A percentile compares a stretch with the other conserved stretches of the same genome.
phyloP scores from a whole-genome alignment of 2,113 vertebrate genomes.

The Alligator sinensis region DNA sequence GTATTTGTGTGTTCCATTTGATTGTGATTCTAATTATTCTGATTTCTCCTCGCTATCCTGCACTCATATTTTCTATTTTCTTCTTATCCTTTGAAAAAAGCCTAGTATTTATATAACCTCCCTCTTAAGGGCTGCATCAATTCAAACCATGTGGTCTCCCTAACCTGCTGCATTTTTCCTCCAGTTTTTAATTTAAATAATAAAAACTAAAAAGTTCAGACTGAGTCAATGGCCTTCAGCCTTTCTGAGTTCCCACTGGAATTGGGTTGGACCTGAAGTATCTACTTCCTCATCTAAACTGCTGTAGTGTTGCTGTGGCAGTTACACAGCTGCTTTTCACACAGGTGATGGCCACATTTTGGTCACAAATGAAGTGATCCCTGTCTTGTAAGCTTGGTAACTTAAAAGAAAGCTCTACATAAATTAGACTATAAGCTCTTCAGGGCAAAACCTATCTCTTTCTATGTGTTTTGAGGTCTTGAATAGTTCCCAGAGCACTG shows the following conservation, averaged over 20 bases:
- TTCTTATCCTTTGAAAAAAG: too few relatives aligned
- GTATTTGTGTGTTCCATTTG: too few relatives aligned
- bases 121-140: too few relatives aligned
- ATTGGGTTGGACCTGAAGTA: background rate
- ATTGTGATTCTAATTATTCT: too few relatives aligned
- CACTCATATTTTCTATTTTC: too few relatives aligned
- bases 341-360: constrained; percentile 1
- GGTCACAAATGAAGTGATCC: background rate
- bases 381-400: background rate
- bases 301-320: background rate
- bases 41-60: too few relatives aligned
- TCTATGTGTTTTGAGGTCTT: background rate
- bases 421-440: background rate
- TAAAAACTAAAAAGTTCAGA: too few relatives aligned
- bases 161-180: too few relatives aligned
- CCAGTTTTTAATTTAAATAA: too few relatives aligned
- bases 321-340: background rate
- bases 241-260: background rate
- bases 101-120: too few relatives aligned
- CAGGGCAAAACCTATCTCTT: background rate
- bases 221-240: background rate
- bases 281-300: background rate
- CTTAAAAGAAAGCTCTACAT: background rate
- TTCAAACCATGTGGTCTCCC: too few relatives aligned
- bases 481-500: background rate